Evolutionary conservation across 2,113 vertebrate species (phyloP).

Genomic region (Anoura caudifer): DNA sequence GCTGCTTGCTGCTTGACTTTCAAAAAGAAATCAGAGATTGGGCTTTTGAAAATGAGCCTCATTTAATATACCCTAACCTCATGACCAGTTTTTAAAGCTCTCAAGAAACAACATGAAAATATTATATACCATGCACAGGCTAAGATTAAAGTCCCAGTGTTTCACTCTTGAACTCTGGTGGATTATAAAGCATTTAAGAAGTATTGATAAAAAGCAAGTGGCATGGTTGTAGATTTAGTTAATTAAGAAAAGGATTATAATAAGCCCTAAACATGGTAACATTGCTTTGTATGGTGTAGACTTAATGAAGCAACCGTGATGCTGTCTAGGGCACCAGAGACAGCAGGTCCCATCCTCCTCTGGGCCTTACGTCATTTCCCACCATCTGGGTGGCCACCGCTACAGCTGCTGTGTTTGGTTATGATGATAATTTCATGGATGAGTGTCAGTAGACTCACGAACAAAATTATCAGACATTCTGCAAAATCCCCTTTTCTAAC

Average conservation of each 20-base stretch:
- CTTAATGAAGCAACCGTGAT: not conserved
- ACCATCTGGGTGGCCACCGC: rapidly evolving
- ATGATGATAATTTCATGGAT: not conserved
- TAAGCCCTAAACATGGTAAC: not conserved
- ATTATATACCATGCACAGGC: not conserved
- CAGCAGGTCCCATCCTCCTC: not conserved
- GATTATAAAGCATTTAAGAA: slow-evolving; percentile 14
- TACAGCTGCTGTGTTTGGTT: not conserved
- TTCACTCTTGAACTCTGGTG: not conserved
- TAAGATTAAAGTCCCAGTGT: not conserved
- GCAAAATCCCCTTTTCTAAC: not conserved
- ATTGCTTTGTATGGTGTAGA: not conserved
- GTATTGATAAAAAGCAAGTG: not conserved
- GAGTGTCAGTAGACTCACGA: not conserved
- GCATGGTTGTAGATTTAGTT: not conserved
- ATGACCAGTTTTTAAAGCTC: slow-evolving; percentile 11
- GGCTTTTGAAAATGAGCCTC: slow-evolving; percentile 31
- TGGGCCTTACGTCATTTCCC: not conserved
- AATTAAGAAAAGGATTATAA: slow-evolving; percentile 16
- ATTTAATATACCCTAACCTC: not conserved
- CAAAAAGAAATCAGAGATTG: slow-evolving; percentile 44
- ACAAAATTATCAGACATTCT: not conserved
- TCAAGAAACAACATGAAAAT: not conserved
- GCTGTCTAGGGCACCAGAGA: not conserved
- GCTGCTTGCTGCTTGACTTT: slow-evolving; percentile 36